Conservation (phyloP, 2,888 invertebrate genomes). For the Stenolophus ochropezus region DNA sequence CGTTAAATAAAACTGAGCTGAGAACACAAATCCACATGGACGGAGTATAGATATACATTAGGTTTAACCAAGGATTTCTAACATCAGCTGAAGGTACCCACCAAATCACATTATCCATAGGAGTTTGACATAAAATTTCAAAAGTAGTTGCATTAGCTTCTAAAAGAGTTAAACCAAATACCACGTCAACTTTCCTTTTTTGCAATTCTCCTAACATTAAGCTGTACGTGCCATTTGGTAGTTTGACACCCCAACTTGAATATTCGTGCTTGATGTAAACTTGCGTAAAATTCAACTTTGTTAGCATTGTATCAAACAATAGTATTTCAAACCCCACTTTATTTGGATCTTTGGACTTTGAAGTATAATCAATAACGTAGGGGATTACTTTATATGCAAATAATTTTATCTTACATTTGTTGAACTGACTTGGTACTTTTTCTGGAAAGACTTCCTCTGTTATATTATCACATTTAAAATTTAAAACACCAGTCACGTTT, state of each 20-base stretch:
- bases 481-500: neutral
- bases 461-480: neutral
- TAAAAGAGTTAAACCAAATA: neutral
- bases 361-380: slow-evolving; percentile 62
- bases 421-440: slow-evolving; percentile 51
- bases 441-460: neutral
- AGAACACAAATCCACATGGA: neutral
- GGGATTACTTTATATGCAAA: slow-evolving; percentile 61
- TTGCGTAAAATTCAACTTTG: neutral
- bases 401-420: slow-evolving; percentile 61
- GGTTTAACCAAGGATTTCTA: neutral
- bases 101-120: neutral
- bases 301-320: slow-evolving; percentile 61
- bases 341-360: neutral
- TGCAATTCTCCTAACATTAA: slow-evolving; percentile 73
- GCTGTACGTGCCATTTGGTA: slow-evolving; percentile 72
- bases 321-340: slow-evolving; percentile 64
- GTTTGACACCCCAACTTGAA: slow-evolving; percentile 64
- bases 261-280: neutral
- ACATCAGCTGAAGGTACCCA: neutral
- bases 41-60: neutral
- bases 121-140: neutral
- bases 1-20: neutral
- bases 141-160: neutral
- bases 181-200: too few species aligned